Evolutionary conservation across 1,140 invertebrate genomes (phyloP).

Genomic region (Drosophila mojavensis): DNA sequence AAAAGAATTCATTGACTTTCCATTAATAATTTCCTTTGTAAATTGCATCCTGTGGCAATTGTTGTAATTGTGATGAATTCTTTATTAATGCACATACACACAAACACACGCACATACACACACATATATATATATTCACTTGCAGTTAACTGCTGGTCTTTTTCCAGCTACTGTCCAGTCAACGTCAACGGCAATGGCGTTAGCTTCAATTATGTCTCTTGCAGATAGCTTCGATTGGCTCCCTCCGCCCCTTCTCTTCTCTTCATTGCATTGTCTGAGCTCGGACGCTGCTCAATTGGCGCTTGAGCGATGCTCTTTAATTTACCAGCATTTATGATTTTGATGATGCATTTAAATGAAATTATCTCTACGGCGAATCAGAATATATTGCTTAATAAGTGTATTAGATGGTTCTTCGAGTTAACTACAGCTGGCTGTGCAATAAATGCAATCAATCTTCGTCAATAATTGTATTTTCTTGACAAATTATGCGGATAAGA

Average conservation of each 20-base stretch:
- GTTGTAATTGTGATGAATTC: constrained; percentile 83
- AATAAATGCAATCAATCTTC: constrained; percentile 6
- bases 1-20: constrained; percentile 77
- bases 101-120: constrained; percentile 9
- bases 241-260: background rate
- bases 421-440: constrained; percentile 25
- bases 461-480: constrained; percentile 4
- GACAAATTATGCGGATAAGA: constrained; percentile 16
- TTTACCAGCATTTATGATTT: constrained; percentile 61
- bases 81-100: constrained; percentile 62
- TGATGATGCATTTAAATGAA: constrained; percentile 65
- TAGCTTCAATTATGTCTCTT: constrained; percentile 74
- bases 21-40: constrained; percentile 82
- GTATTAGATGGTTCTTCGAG: constrained; percentile 12
- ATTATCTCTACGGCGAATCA: constrained; percentile 45
- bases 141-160: constrained; percentile 13
- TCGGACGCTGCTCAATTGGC: constrained; percentile 42
- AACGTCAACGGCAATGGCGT: constrained; percentile 53
- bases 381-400: constrained; percentile 42
- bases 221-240: constrained; percentile 13
- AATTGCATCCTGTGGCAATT: constrained; percentile 80
- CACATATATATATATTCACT: background rate
- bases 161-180: constrained; percentile 44
- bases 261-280: constrained; percentile 3
- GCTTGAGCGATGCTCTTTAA: constrained; percentile 42